These are phyloP conservation scores for Liolophura sinensis DNA, from an alignment of 1,140 invertebrate genomes.

Conservation along the genomic window DNA sequence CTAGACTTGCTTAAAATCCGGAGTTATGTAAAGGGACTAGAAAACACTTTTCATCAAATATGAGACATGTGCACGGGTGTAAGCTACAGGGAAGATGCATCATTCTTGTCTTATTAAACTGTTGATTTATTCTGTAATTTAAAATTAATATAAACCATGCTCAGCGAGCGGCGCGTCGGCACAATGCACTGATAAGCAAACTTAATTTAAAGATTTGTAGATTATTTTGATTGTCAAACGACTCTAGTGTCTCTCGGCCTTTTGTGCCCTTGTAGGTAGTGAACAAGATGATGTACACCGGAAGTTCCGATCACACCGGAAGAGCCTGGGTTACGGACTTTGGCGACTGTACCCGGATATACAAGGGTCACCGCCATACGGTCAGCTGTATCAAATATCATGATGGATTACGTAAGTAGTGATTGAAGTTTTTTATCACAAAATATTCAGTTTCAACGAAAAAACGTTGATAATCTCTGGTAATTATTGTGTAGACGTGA, in stretches of 20 bases:
- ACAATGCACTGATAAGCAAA: no score
- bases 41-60: no score
- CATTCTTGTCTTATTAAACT: no score
- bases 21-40: no score
- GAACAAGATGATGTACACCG: constrained; percentile 64
- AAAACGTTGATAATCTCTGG: not conserved
- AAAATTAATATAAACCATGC: no score
- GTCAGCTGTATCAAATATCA: constrained; percentile 60
- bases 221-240: not conserved
- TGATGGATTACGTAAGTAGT: constrained; percentile 62
- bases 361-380: constrained; percentile 61
- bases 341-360: constrained; percentile 64
- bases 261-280: constrained; percentile 47
- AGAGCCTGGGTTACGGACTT: constrained; percentile 65
- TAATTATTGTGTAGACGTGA: no score
- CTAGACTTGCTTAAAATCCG: no score
- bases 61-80: no score
- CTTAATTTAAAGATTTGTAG: no score
- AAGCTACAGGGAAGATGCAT: no score
- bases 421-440: not conserved
- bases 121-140: no score
- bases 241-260: not conserved
- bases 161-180: no score
- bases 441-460: not conserved
- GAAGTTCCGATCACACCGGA: constrained; percentile 62